Evolutionary conservation across 2,797 vertebrate genomes (phyloP), one percentile per base, ranked within the genome.

Genomic region (Xiphorhynchus erythropygius): DNA sequence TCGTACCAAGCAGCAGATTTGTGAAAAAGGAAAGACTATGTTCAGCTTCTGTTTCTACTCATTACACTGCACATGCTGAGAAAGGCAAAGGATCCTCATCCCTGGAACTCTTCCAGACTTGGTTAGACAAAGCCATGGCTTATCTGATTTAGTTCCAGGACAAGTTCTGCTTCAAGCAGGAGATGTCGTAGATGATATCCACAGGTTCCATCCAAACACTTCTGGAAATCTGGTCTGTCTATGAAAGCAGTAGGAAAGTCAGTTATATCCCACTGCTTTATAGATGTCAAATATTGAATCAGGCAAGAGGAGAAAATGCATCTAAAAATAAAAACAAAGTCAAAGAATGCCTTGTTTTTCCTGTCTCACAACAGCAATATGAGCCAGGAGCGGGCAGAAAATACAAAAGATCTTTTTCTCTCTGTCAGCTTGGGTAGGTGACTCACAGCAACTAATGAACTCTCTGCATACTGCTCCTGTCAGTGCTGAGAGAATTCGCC

Each of bases 241-340:
- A 46, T 32, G 13, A 87, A 89, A 87, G 62, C 32, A 50, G 62
- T 30, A 73, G 47, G 11, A 65, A 94, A 89, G 37, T 46, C 67
- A 70, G 1, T 41, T 52, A 32, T 21, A 69, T 30, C 37, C 70
- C 60, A n/a, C 16, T 24, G 33, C 28, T 84, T 93, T 78, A 69
- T 13, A 63, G 62, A 81, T 49, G 21, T 49, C 84, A 92, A 89
- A 87, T 60, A 65, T 41, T 70, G 47, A 80, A 62, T 46, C 75
- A 81, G 27, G 39, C 35, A 68, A 92, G 63, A 89, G 35, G 46
- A 92, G 57, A 60, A 93, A 95, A 94, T 37, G 17, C 25, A 67
- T 55, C 83, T 82, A 75, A 94, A 95, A 96, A 93, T 93, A 94
- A 95, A 95, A 94, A 71, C 19, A 44, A 37, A 85, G 67, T 90